phyloP scores from a whole-genome alignment of 2,113 vertebrate genomes.

The Hyperopisus bebe region DNA sequence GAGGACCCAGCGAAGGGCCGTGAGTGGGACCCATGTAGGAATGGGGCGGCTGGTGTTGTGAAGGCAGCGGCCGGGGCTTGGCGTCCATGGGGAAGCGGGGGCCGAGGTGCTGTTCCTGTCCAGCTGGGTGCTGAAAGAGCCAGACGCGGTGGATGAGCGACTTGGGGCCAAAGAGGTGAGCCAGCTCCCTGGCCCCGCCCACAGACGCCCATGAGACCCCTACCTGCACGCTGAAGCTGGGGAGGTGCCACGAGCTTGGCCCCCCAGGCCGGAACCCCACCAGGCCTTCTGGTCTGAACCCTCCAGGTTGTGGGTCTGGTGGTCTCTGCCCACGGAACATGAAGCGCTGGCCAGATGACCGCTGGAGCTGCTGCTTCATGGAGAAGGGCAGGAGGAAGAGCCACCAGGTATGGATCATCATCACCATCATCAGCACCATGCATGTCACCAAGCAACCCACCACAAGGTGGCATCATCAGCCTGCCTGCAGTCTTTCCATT shows the following conservation, averaged over 20 bases:
- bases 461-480: neutral
- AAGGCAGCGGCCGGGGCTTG: conserved; percentile 46
- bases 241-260: conserved; percentile 60
- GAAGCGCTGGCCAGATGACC: conserved; percentile 59
- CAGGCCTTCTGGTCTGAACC: neutral
- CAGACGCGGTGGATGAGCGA: neutral
- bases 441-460: neutral
- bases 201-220: neutral
- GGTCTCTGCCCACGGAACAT: conserved; percentile 59
- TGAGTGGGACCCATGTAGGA: conserved; percentile 69
- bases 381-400: neutral
- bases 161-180: neutral
- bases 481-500: neutral
- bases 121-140: conserved; percentile 58
- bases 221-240: conserved; percentile 79
- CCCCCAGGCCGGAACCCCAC: conserved; percentile 44
- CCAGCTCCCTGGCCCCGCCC: too few species aligned
- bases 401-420: neutral
- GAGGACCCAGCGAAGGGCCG: conserved; percentile 64
- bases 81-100: conserved; percentile 62
- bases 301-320: conserved; percentile 61
- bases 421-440: neutral
- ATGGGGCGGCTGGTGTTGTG: conserved; percentile 53
- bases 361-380: conserved; percentile 42
- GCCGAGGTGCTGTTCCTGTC: conserved; percentile 64